These are phyloP conservation scores for Yoshiicerus persimilis DNA, from an alignment of 1,140 invertebrate genomes.

Conservation along the genomic window DNA sequence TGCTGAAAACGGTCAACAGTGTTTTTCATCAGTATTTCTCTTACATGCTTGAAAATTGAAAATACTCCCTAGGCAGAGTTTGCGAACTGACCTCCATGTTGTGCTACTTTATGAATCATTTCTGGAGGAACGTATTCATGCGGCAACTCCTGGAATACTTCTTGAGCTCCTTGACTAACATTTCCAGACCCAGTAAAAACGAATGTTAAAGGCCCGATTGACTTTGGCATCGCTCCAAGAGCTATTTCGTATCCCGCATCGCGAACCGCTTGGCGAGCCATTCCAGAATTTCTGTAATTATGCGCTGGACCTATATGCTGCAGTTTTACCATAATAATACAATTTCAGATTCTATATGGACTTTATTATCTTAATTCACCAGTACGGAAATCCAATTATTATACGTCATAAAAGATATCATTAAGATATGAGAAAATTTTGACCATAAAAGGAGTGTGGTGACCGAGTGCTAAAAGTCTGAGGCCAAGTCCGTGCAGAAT, in stretches of 20 bases:
- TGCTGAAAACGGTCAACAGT: conserved; percentile 59
- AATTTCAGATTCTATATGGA: too few relatives aligned
- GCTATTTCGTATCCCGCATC: conserved; percentile 98
- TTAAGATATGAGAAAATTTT: too few relatives aligned
- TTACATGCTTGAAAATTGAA: conserved; percentile 62
- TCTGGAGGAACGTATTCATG: conserved; percentile 96
- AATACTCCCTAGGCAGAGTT: too few relatives aligned
- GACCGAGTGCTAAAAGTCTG: conserved; percentile 88
- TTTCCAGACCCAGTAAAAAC: conserved; percentile 93
- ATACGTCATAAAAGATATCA: too few relatives aligned
- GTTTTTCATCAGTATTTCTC: not conserved
- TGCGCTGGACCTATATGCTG: conserved; percentile 95
- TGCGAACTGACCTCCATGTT: conserved; percentile 87
- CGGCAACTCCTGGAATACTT: conserved; percentile 95
- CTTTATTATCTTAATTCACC: too few relatives aligned
- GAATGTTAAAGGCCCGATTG: conserved; percentile 95
- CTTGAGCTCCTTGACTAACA: conserved; percentile 83
- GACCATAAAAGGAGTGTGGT: conserved; percentile 99
- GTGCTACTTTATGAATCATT: conserved; percentile 90
- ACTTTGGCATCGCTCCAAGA: conserved; percentile 90
- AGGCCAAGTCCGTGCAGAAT: conserved; percentile 96
- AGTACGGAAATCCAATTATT: too few relatives aligned
- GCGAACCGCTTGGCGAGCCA: conserved; percentile 93
- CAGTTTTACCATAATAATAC: too few relatives aligned
- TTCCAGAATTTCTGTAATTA: conserved; percentile 95